These are phyloP conservation scores for Synergus gifuensis DNA, from an alignment of 2,888 invertebrate species.

Conservation along the genomic window DNA sequence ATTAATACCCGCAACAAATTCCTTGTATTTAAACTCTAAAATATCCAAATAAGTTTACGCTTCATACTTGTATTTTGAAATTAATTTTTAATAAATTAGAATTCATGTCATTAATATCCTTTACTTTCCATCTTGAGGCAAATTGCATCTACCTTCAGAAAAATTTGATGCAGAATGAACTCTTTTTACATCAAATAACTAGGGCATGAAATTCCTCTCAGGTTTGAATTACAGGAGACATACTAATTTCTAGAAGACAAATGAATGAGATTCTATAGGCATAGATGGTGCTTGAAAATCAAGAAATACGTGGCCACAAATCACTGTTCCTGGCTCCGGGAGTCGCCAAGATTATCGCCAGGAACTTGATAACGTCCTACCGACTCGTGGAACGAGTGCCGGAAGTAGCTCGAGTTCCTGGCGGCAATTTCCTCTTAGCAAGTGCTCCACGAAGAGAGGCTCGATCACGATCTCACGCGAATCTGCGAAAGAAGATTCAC, in stretches of 20 bases:
- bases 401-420: slow-evolving; percentile 69
- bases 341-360: slow-evolving; percentile 65
- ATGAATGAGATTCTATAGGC: slow-evolving; percentile 51
- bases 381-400: slow-evolving; percentile 61
- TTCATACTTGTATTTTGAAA: neutral
- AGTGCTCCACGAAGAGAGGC: slow-evolving; percentile 54
- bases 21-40: neutral
- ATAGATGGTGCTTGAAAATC: slow-evolving; percentile 49
- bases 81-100: too few species aligned
- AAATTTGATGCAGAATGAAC: too few species aligned
- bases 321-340: slow-evolving; percentile 53
- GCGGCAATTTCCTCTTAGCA: slow-evolving; percentile 69
- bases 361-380: slow-evolving; percentile 69
- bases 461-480: slow-evolving; percentile 42
- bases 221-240: slow-evolving; percentile 48
- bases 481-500: slow-evolving; percentile 27
- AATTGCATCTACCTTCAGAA: too few species aligned
- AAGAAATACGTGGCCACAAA: slow-evolving; percentile 63
- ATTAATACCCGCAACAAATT: neutral
- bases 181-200: neutral
- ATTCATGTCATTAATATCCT: too few species aligned
- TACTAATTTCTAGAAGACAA: slow-evolving; percentile 50
- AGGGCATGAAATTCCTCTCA: neutral
- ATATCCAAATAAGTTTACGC: too few species aligned
- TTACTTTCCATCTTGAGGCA: too few species aligned